A percentile compares a stretch with the other conserved stretches of the same genome.
Evolutionary conservation across 2,113 vertebrate genomes (phyloP).

Genomic region (Uropsilus gracilis): DNA sequence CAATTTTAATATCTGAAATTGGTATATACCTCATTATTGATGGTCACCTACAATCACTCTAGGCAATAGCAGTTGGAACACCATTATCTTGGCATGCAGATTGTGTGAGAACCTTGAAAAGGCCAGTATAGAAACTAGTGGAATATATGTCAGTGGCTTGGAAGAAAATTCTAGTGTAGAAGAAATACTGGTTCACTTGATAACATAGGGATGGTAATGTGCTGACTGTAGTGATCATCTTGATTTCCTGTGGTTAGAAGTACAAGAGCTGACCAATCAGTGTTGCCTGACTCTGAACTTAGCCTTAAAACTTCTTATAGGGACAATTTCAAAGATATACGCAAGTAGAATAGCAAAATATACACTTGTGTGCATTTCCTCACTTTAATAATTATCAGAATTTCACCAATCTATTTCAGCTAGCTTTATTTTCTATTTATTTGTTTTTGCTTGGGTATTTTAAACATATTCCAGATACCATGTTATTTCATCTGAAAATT

Average conservation of each 20-base stretch:
- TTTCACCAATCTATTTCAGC: not conserved
- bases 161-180: not conserved
- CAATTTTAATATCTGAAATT: conserved; percentile 14
- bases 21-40: not conserved
- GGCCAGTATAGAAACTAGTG: not conserved
- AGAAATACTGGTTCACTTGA: not conserved
- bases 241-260: not conserved
- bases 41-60: not conserved
- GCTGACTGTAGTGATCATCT: not conserved
- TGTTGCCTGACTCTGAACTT: not conserved
- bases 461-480: not conserved
- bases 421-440: not conserved
- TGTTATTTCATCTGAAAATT: not conserved
- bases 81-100: not conserved
- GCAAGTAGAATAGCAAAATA: not conserved
- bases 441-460: not conserved
- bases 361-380: not conserved
- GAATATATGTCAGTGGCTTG: not conserved
- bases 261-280: not conserved
- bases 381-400: not conserved
- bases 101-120: not conserved
- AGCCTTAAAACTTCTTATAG: not conserved
- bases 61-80: not conserved
- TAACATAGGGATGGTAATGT: not conserved
- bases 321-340: not conserved